Evolutionary conservation across 2,797 vertebrate genomes (phyloP).

Genomic region (Tangara arthus): DNA sequence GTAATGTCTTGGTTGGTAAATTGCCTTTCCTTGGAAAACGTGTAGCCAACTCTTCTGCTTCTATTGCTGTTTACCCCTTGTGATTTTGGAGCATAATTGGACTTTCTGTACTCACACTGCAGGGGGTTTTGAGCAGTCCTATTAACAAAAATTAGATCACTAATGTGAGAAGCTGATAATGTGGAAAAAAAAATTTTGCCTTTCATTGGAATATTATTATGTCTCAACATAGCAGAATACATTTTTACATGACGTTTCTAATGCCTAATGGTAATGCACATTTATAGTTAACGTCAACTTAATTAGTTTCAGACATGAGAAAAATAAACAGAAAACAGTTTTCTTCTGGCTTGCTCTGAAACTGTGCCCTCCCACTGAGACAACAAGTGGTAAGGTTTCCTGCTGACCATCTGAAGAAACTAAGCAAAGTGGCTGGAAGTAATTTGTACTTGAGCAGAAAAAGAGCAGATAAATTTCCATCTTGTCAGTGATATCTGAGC

Average conservation of each 20-base stretch:
- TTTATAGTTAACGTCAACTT: not conserved
- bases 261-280: not conserved
- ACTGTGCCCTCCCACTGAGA: not conserved
- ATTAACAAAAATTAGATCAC: not conserved
- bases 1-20: not conserved
- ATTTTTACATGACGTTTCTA: not conserved
- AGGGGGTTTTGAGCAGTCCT: not conserved
- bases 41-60: not conserved
- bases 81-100: not conserved
- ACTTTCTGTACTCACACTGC: not conserved
- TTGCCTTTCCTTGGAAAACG: not conserved
- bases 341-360: not conserved
- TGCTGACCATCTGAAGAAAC: not conserved
- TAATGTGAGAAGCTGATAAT: not conserved
- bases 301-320: not conserved
- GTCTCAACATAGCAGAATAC: not conserved
- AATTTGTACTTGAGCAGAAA: not conserved
- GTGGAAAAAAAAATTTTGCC: not conserved
- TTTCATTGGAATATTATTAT: not conserved
- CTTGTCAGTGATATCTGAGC: not conserved
- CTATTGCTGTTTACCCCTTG: not conserved
- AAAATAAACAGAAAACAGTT: not conserved
- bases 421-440: not conserved
- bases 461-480: not conserved
- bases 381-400: not conserved